Evolutionary conservation across 2,888 invertebrate species (phyloP).

Genomic region (Lymantria monacha): DNA sequence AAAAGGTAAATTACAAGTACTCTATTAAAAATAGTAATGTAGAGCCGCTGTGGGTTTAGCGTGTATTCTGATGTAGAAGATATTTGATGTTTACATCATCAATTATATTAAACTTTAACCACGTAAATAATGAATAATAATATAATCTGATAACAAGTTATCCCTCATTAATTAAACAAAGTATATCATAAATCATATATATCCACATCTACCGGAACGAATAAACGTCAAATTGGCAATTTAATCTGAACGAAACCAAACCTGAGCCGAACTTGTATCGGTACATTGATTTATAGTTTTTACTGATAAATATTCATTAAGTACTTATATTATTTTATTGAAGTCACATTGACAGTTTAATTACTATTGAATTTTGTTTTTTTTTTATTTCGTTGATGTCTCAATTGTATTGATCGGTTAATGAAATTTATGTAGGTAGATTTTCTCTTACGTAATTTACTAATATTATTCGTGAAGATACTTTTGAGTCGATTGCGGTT

Average conservation of each 20-base stretch:
- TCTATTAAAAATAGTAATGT: too few species aligned
- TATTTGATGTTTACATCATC: too few species aligned
- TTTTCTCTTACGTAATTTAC: not conserved
- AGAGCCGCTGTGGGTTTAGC: too few species aligned
- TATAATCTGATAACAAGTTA: not conserved
- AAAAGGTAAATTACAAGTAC: too few species aligned
- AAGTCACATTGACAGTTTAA: slow-evolving; percentile 15
- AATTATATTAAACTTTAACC: too few species aligned
- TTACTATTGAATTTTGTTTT: slow-evolving; percentile 13
- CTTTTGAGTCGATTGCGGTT: too few species aligned
- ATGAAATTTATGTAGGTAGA: not conserved
- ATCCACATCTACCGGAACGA: slow-evolving; percentile 8
- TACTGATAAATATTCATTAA: slow-evolving; percentile 8
- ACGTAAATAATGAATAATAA: not conserved
- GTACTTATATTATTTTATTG: slow-evolving; percentile 13
- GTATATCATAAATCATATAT: slow-evolving; percentile 7
- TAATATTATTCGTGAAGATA: too few species aligned
- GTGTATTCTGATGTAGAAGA: too few species aligned
- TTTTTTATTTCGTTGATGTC: slow-evolving; percentile 5
- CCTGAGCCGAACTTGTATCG: slow-evolving; percentile 4
- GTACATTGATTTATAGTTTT: slow-evolving; percentile 7
- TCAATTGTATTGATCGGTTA: slow-evolving; percentile 1
- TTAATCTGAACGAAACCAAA: slow-evolving; percentile 16
- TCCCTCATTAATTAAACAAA: slow-evolving; percentile 8
- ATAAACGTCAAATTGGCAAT: slow-evolving; percentile 24